These are phyloP conservation scores for Ptychadena robeensis DNA, from an alignment of 2,797 vertebrate species.

Conservation along the genomic window DNA sequence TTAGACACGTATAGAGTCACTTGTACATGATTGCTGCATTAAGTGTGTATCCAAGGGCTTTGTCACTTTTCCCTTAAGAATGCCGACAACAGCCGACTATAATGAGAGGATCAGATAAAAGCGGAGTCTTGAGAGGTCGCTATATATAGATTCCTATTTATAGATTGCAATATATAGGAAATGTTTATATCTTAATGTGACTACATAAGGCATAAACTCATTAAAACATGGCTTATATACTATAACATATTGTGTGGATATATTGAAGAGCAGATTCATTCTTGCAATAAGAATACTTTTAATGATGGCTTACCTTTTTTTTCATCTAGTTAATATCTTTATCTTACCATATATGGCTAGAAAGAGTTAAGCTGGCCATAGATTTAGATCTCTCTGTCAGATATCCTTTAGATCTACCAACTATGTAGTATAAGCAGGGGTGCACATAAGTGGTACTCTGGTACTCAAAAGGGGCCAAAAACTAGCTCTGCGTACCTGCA, in stretches of 20 bases:
- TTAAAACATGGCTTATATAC: not conserved
- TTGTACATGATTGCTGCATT: not conserved
- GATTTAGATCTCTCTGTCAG: too few relatives aligned
- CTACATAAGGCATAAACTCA: not conserved
- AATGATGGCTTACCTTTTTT: too few relatives aligned
- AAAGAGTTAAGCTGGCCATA: too few relatives aligned
- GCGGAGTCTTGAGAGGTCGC: not conserved
- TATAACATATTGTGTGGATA: not conserved
- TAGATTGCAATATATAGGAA: conserved; percentile 3
- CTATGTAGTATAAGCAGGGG: too few relatives aligned
- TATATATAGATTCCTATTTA: conserved; percentile 20
- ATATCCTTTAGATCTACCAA: too few relatives aligned
- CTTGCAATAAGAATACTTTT: too few relatives aligned
- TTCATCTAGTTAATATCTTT: too few relatives aligned
- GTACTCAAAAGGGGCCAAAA: too few relatives aligned
- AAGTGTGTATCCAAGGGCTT: not conserved
- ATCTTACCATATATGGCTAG: too few relatives aligned
- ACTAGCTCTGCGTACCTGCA: too few relatives aligned
- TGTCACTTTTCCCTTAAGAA: not conserved
- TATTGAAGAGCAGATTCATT: too few relatives aligned
- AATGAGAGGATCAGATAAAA: not conserved
- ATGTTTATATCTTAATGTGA: not conserved
- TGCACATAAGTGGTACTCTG: too few relatives aligned
- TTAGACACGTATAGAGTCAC: not conserved
- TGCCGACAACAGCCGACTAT: not conserved